phyloP scores from a whole-genome alignment of 2,113 vertebrate genomes.

The Cyphomyrus plagiostoma region DNA sequence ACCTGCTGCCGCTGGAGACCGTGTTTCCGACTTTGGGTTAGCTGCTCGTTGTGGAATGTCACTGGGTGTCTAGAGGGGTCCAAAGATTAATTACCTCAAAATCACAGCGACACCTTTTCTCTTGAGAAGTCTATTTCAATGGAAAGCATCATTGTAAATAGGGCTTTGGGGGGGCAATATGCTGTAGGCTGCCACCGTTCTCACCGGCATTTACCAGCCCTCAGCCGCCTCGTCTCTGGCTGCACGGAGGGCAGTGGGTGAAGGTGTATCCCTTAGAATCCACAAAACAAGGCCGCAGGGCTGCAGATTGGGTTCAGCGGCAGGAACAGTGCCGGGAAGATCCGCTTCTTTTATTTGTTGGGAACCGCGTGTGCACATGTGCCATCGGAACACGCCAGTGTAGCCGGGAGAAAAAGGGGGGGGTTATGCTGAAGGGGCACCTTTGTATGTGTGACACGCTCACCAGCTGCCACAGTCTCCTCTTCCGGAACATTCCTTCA shows the following conservation, averaged over 20 bases:
- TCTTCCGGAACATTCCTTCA: background rate
- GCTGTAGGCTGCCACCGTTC: background rate
- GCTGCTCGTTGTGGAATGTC: background rate
- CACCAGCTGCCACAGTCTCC: constrained; percentile 1
- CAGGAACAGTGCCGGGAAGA: background rate
- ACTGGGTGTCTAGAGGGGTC: constrained; percentile 1
- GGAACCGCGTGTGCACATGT: background rate
- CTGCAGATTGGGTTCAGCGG: background rate
- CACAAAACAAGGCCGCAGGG: background rate
- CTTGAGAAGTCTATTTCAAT: background rate
- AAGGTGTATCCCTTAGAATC: background rate
- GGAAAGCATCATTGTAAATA: background rate
- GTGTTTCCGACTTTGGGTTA: background rate
- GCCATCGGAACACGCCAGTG: background rate
- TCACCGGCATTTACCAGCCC: background rate
- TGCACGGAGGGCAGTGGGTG: background rate
- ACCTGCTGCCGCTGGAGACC: background rate
- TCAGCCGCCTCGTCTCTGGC: background rate
- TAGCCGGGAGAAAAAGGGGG: background rate
- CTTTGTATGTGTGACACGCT: background rate
- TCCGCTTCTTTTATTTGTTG: background rate
- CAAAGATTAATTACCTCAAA: background rate
- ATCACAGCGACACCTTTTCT: background rate
- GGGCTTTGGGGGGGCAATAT: background rate
- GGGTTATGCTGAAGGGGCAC: background rate